phyloP scores from a whole-genome alignment of 1,140 invertebrate genomes.

The Bilobella aurantiaca region DNA sequence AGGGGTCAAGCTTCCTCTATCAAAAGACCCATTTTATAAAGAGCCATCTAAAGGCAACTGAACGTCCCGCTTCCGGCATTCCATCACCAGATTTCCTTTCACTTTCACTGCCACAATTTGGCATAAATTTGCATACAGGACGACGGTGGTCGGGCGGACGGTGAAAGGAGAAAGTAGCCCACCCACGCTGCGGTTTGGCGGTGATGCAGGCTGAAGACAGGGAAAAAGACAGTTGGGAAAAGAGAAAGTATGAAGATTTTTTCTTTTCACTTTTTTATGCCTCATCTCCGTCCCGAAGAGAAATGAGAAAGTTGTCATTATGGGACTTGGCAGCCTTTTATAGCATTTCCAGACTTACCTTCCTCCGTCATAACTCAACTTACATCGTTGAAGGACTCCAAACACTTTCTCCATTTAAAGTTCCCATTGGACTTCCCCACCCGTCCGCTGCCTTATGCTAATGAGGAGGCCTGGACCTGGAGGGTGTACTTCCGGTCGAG shows the following conservation, averaged over 20 bases:
- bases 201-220: neutral
- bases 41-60: too few species aligned
- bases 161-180: too few species aligned
- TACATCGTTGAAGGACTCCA: neutral
- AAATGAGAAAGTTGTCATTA: neutral
- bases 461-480: neutral
- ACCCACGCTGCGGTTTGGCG: neutral
- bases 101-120: too few species aligned
- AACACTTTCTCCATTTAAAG: neutral
- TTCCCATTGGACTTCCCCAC: neutral
- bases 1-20: too few species aligned
- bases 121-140: too few species aligned
- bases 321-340: too few species aligned
- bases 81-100: too few species aligned
- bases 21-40: too few species aligned
- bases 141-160: too few species aligned
- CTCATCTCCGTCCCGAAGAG: neutral
- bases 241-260: too few species aligned
- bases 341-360: neutral
- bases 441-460: neutral
- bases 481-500: too few species aligned
- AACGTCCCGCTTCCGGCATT: too few species aligned
- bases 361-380: neutral
- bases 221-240: neutral
- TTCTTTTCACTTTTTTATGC: neutral